Percentiles rank a stretch among this genome's conserved stretches.
These are phyloP conservation scores for Thecophora atra DNA, from an alignment of 2,888 invertebrate species.

Conservation along the genomic window DNA sequence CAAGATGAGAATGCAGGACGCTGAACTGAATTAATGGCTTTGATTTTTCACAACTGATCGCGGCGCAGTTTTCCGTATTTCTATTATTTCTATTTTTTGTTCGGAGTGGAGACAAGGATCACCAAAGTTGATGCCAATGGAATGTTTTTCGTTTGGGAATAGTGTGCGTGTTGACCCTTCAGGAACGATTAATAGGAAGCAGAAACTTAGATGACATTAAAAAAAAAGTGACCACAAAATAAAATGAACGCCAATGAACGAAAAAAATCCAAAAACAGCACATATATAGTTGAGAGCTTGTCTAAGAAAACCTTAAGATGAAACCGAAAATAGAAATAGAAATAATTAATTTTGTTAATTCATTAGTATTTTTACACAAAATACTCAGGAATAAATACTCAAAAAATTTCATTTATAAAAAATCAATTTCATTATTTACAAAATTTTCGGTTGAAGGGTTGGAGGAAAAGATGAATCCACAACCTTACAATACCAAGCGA, in stretches of 20 bases:
- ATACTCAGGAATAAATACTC: too few relatives aligned
- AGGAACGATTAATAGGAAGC: neutral
- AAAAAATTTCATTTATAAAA: too few relatives aligned
- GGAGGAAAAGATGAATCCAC: neutral
- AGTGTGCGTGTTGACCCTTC: too few relatives aligned
- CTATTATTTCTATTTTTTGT: constrained; percentile 19
- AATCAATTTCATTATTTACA: constrained; percentile 4
- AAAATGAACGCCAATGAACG: too few relatives aligned
- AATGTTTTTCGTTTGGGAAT: neutral
- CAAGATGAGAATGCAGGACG: neutral
- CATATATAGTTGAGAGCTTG: too few relatives aligned
- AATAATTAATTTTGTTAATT: too few relatives aligned
- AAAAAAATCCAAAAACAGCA: too few relatives aligned
- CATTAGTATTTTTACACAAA: too few relatives aligned
- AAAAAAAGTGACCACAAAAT: too few relatives aligned
- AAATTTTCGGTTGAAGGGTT: neutral
- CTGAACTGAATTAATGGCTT: constrained; percentile 15
- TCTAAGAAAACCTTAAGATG: too few relatives aligned
- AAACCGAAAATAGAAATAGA: too few relatives aligned
- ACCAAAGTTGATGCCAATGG: constrained; percentile 8
- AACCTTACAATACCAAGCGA: constrained; percentile 10
- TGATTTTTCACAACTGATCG: constrained; percentile 20
- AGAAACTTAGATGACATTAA: neutral
- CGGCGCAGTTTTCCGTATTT: constrained; percentile 6
- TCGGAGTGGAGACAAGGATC: constrained; percentile 9